Base-by-base conservation (phyloP, 1,140 invertebrate species). In the Anastrepha ludens region DNA sequence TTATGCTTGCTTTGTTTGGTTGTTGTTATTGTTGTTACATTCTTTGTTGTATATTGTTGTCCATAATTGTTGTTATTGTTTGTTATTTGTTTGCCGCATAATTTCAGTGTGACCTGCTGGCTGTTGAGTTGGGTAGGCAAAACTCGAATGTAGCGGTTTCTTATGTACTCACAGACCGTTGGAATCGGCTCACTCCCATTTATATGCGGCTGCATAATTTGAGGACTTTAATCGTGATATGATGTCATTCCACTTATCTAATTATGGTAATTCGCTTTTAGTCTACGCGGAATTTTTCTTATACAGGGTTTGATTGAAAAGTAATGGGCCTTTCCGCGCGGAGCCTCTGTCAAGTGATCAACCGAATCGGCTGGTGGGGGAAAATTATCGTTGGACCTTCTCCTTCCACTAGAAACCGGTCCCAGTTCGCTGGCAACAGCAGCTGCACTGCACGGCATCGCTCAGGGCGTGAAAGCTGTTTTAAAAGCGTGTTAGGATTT, bases 1-100 rank as follows among this genome's bases (percentile, higher is more conserved):
- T 74, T 47, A 47, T 74, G 67, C 15, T 47, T 7, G 67, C 13
- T 74, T 44, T 74, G 67, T 74, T 44, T 74, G 13, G 4, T 44
- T 47, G 15, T 74, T n/a, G 60, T 47, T 5, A 0, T 74, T 74
- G 39, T 74, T 47, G 17, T 20, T 47, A 47, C 2, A 0, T 47
- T 15, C 67, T 47, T 74, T 74, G 67, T 47, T 74, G 17, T 17
- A 15, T 15, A 3, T 47, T 47, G 41, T 47, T 4, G 11, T 41
- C 67, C 44, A 44, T 74, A 74, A 74, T 74, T 74, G 44, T 74
- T 74, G 67, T n/a, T 74, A 47, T 74, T 74, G 67, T 74, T 74
- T 74, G 13, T 2, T 44, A 11, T 11, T 74, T 74, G 67, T 74
- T 74, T 74, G 13, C 2, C 20, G 39, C 29, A 70, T 70, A 47